Evolutionary conservation across 2,113 vertebrate species (phyloP).

Genomic region (Anoura caudifer): DNA sequence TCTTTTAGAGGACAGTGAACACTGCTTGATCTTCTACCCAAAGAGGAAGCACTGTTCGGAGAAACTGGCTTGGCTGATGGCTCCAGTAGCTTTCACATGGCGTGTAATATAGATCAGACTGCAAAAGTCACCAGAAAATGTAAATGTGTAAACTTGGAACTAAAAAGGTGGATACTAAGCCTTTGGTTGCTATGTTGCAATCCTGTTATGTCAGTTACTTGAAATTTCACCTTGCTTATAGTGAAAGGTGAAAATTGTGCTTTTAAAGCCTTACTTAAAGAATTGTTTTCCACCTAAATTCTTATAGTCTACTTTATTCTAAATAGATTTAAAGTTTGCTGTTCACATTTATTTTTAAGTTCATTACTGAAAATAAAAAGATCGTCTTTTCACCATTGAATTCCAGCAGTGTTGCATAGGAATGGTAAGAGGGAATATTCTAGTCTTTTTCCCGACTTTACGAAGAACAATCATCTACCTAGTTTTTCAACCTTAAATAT

Average conservation of each 20-base stretch:
- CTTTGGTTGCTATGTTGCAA: background rate
- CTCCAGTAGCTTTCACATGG: background rate
- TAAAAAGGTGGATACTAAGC: background rate
- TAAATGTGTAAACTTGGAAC: background rate
- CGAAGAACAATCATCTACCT: background rate
- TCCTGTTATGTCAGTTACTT: background rate
- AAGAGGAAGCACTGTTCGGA: background rate
- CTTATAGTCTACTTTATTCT: background rate
- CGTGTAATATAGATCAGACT: background rate
- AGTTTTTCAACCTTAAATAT: too few relatives aligned
- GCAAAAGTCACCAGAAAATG: background rate
- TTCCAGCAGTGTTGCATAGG: background rate
- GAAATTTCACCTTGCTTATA: background rate
- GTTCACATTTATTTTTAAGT: background rate
- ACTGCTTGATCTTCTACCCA: background rate
- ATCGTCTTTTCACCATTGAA: background rate
- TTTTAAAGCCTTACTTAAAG: background rate
- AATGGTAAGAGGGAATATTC: fast-evolving
- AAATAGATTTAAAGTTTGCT: background rate
- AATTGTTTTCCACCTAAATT: background rate
- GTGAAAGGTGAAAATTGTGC: background rate
- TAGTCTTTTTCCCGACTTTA: background rate
- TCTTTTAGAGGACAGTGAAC: background rate
- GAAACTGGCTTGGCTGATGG: background rate
- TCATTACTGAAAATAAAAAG: background rate